Evolutionary conservation across 1,140 invertebrate species (phyloP).

Genomic region (Centruroides sculpturatus): DNA sequence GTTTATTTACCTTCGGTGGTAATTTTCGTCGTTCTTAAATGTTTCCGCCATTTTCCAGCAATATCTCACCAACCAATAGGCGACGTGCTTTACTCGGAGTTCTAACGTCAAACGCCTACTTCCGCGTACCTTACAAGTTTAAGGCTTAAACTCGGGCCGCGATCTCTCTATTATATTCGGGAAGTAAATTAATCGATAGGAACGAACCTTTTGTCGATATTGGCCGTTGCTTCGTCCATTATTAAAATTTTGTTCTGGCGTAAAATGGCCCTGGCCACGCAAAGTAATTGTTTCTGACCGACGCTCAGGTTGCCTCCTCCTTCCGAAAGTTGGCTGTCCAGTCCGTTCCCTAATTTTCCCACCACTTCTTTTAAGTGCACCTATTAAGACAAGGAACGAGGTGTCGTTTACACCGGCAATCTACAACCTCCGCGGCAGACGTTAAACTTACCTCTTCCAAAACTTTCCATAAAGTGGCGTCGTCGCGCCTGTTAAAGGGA

Average conservation of each 20-base stretch:
- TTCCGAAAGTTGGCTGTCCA: conserved; percentile 53
- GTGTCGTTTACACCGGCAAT: no score
- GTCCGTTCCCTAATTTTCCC: conserved; percentile 42
- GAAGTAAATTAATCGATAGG: neutral
- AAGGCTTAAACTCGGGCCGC: no score
- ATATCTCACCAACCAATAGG: no score
- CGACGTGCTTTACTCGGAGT: no score
- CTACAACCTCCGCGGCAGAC: no score
- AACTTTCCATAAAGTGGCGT: conserved; percentile 52
- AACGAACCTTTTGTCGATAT: conserved; percentile 25
- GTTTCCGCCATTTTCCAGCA: no score
- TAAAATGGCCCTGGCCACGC: conserved; percentile 38
- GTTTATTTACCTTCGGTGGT: no score
- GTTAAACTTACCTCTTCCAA: conserved; percentile 48
- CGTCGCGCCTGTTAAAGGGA: conserved; percentile 56
- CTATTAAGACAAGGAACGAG: conserved; percentile 18
- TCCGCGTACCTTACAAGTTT: no score
- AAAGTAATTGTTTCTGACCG: conserved; percentile 63
- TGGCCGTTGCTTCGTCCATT: conserved; percentile 35
- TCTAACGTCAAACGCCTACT: no score
- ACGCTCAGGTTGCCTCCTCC: conserved; percentile 64
- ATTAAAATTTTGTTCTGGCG: conserved; percentile 28
- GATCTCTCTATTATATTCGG: no score
- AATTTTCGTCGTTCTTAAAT: no score
- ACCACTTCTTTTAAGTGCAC: conserved; percentile 53